Evolutionary conservation across 2,113 vertebrate genomes (phyloP).

Genomic region (Lynx canadensis): DNA sequence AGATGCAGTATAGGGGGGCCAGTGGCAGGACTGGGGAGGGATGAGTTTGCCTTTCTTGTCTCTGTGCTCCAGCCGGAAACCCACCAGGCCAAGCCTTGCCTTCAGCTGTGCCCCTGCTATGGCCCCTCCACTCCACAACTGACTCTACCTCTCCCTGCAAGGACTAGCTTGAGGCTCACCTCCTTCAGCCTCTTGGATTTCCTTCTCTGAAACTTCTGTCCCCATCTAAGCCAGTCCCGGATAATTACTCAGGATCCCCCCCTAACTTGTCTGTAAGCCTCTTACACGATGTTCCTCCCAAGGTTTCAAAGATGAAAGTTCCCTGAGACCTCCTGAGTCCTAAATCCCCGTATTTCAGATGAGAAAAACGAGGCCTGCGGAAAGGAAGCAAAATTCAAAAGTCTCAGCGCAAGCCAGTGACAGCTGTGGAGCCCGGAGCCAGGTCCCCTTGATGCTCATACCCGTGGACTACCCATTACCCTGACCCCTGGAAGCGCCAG

Average conservation of each 20-base stretch:
- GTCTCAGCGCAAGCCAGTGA: not conserved
- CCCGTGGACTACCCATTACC: not conserved
- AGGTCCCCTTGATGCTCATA: not conserved
- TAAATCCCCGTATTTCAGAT: not conserved
- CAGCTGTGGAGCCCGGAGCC: not conserved
- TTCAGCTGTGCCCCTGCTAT: not conserved
- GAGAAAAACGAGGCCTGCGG: not conserved
- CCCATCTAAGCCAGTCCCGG: not conserved
- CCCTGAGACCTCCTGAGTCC: not conserved
- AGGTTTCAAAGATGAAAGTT: not conserved
- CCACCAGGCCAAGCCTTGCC: not conserved
- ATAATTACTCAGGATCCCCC: not conserved
- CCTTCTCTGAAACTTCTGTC: not conserved
- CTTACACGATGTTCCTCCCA: not conserved
- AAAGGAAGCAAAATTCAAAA: not conserved
- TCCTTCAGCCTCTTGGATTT: constrained; percentile 10
- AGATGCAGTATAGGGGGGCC: not conserved
- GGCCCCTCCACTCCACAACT: not conserved
- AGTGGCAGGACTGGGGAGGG: not conserved
- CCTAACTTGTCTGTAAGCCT: not conserved
- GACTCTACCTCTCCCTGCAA: not conserved
- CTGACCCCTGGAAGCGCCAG: not conserved
- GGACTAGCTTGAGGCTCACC: not conserved
- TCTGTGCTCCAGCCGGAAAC: not conserved
- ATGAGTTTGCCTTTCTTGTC: not conserved